Percentiles rank a stretch among this genome's conserved stretches.
These are phyloP conservation scores for Macropodus opercularis DNA, from an alignment of 2,797 vertebrate genomes.

Conservation along the genomic window DNA sequence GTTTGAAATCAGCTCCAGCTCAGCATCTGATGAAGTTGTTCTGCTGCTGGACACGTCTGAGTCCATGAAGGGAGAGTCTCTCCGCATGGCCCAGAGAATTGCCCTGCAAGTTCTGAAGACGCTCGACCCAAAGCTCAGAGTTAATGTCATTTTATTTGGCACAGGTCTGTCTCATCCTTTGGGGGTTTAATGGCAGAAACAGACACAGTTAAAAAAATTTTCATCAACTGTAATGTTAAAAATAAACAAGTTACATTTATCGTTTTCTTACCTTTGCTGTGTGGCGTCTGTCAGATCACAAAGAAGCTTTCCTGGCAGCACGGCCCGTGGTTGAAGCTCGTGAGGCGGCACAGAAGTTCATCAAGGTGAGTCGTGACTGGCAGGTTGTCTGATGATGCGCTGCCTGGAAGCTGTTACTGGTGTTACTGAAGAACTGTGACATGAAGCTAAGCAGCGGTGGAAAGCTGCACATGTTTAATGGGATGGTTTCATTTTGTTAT, in stretches of 20 bases:
- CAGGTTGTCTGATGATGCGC: background rate
- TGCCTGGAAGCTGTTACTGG: background rate
- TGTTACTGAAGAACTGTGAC: too few relatives aligned
- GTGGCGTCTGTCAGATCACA: slow-evolving; percentile 75
- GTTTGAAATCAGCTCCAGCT: slow-evolving; percentile 57
- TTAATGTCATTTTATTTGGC: slow-evolving; percentile 85
- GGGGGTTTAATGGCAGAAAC: background rate
- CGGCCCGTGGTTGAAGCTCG: slow-evolving; percentile 35
- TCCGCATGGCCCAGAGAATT: slow-evolving; percentile 78
- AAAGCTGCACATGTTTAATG: too few relatives aligned
- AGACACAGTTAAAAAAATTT: background rate
- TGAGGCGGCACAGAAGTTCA: slow-evolving; percentile 68
- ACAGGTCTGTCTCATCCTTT: slow-evolving; percentile 66
- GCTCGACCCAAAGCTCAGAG: slow-evolving; percentile 57
- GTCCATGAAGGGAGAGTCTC: slow-evolving; percentile 83
- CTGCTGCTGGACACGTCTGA: slow-evolving; percentile 86
- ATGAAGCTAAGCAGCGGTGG: too few relatives aligned
- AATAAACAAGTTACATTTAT: too few relatives aligned
- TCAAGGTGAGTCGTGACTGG: slow-evolving; percentile 76
- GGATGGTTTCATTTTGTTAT: too few relatives aligned
- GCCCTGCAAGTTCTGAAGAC: slow-evolving; percentile 75
- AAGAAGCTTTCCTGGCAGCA: slow-evolving; percentile 79
- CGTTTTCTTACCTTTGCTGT: background rate
- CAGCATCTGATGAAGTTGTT: slow-evolving; percentile 71
- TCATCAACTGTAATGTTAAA: background rate